phyloP scores from a whole-genome alignment of 1,140 invertebrate genomes.

The Bombus waltoni region DNA sequence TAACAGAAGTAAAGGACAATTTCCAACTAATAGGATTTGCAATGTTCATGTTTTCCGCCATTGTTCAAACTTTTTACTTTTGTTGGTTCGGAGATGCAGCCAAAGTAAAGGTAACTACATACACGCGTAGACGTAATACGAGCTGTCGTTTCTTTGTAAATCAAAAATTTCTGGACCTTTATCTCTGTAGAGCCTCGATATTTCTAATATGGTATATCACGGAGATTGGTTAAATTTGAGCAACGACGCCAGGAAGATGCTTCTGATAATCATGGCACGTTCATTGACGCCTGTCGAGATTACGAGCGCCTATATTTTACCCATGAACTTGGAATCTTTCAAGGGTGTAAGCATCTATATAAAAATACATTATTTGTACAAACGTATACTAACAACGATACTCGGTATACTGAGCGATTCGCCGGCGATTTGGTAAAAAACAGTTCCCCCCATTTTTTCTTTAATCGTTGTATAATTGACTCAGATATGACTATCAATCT shows the following conservation, averaged over 20 bases:
- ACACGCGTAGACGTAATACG: no score
- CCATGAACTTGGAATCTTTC: constrained; percentile 52
- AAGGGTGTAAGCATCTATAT: constrained; percentile 35
- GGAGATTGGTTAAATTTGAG: constrained; percentile 28
- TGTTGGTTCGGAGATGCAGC: constrained; percentile 67
- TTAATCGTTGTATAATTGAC: no score
- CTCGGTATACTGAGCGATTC: no score
- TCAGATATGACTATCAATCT: no score
- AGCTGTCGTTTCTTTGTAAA: no score
- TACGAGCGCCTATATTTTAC: constrained; percentile 9
- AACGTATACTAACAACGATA: no score
- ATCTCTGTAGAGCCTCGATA: constrained; percentile 19
- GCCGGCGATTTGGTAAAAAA: no score
- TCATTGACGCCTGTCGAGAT: constrained; percentile 41
- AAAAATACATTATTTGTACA: no score
- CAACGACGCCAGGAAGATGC: neutral
- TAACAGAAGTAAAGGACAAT: constrained; percentile 30
- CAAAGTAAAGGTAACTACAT: constrained; percentile 46
- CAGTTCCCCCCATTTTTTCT: no score
- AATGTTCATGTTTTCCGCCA: constrained; percentile 49
- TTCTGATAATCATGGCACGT: constrained; percentile 48
- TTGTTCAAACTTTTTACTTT: constrained; percentile 65
- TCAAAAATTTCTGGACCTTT: neutral
- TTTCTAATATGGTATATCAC: constrained; percentile 23
- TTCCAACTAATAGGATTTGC: constrained; percentile 21